phyloP scores from a whole-genome alignment of 2,888 invertebrate genomes.

The Melanostoma mellinum region DNA sequence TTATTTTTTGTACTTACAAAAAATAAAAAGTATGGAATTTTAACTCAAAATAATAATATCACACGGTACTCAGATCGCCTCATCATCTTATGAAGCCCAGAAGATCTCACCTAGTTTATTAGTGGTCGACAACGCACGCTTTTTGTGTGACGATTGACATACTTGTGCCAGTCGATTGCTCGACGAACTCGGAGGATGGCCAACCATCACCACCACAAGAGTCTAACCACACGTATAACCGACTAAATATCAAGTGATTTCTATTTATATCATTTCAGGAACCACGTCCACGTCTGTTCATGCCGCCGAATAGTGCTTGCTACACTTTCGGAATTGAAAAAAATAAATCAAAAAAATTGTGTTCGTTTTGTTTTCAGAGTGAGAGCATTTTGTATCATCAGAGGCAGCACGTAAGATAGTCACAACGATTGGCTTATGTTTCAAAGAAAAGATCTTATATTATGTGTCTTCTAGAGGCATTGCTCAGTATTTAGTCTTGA shows the following conservation, averaged over 20 bases:
- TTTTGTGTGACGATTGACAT: slow-evolving; percentile 66
- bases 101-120: slow-evolving; percentile 69
- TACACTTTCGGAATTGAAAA: slow-evolving; percentile 44
- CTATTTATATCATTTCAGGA: slow-evolving; percentile 63
- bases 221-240: slow-evolving; percentile 26
- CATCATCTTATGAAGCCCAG: slow-evolving; percentile 46
- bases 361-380: slow-evolving; percentile 69
- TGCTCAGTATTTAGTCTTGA: slow-evolving; percentile 74
- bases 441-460: slow-evolving; percentile 62
- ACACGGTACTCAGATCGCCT: slow-evolving; percentile 35
- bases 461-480: slow-evolving; percentile 10
- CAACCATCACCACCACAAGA: slow-evolving; percentile 33
- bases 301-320: slow-evolving; percentile 51
- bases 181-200: slow-evolving; percentile 43
- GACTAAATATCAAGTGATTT: slow-evolving; percentile 62
- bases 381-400: slow-evolving; percentile 45
- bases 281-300: slow-evolving; percentile 45
- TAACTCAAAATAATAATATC: slow-evolving; percentile 51
- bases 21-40: slow-evolving; percentile 15
- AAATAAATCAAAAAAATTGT: slow-evolving; percentile 66
- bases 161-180: slow-evolving; percentile 64
- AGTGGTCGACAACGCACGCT: slow-evolving; percentile 60
- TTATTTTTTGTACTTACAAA: not conserved
- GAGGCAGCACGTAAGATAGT: slow-evolving; percentile 65
- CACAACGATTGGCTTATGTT: slow-evolving; percentile 74